Conservation (phyloP, 1,140 invertebrate genomes). For the Drosophila kanapiae region DNA sequence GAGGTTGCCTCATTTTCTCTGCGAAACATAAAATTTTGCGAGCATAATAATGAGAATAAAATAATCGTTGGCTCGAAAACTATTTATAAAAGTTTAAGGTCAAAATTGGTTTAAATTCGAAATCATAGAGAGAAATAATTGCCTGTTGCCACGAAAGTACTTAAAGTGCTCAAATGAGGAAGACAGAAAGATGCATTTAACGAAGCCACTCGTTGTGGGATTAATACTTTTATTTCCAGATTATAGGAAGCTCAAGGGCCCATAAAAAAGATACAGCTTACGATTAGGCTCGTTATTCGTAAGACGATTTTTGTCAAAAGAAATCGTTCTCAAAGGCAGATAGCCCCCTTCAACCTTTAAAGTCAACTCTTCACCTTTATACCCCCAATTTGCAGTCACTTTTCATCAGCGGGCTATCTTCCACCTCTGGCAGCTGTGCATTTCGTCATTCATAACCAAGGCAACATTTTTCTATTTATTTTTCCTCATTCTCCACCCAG, state of each 20-base stretch:
- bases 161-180: neutral
- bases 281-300: neutral
- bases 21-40: constrained; percentile 49
- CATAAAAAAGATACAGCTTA: neutral
- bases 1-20: constrained; percentile 24
- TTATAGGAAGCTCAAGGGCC: neutral
- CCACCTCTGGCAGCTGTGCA: constrained; percentile 28
- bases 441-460: constrained; percentile 53
- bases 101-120: neutral
- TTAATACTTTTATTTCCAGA: neutral
- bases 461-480: constrained; percentile 37
- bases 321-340: constrained; percentile 47
- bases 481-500: neutral
- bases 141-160: neutral
- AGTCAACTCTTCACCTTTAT: constrained; percentile 61
- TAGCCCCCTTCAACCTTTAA: constrained; percentile 47
- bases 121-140: neutral
- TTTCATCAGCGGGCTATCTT: constrained; percentile 40
- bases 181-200: neutral
- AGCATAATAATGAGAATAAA: neutral
- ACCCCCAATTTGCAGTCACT: constrained; percentile 57
- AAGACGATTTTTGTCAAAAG: constrained; percentile 50
- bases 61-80: neutral
- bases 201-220: too few species aligned
- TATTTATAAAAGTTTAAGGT: too few species aligned